Evolutionary conservation across 30 jellyfish, hydroid and myxozoan species (phyloP), one percentile per base, ranked within the genome.

Genomic region (Kudoa iwatai): DNA sequence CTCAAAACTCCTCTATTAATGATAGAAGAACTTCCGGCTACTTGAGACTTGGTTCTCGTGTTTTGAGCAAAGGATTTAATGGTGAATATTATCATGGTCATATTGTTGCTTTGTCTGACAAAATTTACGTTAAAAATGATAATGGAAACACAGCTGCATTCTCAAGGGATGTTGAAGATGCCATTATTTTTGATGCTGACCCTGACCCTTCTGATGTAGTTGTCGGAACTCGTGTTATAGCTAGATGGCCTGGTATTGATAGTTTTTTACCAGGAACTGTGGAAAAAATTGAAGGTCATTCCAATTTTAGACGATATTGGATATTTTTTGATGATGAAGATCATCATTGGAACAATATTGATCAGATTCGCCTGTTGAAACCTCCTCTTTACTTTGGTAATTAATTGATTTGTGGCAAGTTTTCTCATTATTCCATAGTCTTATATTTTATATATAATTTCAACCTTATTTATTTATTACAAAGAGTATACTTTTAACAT

Each of bases 301-400:
- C 9, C 9, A 28, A 28, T n/a, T 85, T 84, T 26, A 49, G 49
- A 26, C 59, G 54, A 34, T 71, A 53, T 38, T 82, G 49, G 33
- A 85, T 71, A 34, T 48, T 55, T 4, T 71, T 59, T 45, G 93
- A 71, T 24, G 93, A 71, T 55, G 93, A 87, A 19, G 93, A 71
- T 51, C 53, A 45, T 20, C 83, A 58, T 0, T 31, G 25, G 11
- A 71, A 71, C 44, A 36, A 67, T 26, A 23, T 71, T n/a, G 89
- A 62, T 41, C 93, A 71, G 39, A 43, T 71, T 35, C 48, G 93
- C 19, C 63, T 71, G 24, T 43, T 71, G 20, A 71, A 71, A 39
- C 93, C 93, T 4, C 93, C 93, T 2, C 58, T 71, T 10, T 71
- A 48, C 38, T 71, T 71, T 41, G 93, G 93, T 71, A 44, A 48